Evolutionary conservation across 2,797 vertebrate species (phyloP).

Genomic region (Lutra lutra): DNA sequence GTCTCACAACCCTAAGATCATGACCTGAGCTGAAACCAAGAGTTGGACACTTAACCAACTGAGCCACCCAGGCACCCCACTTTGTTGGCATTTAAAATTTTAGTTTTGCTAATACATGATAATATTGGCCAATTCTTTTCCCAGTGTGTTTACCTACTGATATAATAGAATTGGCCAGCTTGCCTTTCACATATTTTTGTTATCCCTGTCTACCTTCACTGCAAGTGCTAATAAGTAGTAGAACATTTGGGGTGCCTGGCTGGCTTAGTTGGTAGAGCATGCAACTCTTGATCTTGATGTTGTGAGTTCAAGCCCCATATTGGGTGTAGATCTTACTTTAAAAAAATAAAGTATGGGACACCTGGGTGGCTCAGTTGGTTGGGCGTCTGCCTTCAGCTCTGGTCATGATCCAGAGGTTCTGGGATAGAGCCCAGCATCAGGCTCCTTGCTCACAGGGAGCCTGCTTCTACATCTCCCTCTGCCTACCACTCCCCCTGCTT

Average conservation of each 20-base stretch:
- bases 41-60: too few species aligned
- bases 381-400: too few species aligned
- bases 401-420: too few species aligned
- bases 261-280: background rate
- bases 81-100: conserved; percentile 1
- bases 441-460: too few species aligned
- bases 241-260: background rate
- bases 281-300: background rate
- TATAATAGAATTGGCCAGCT: background rate
- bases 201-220: background rate
- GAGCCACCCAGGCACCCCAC: too few species aligned
- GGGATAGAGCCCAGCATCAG: too few species aligned
- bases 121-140: background rate
- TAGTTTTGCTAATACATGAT: background rate
- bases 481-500: too few species aligned
- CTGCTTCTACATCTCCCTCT: too few species aligned
- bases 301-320: background rate
- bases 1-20: too few species aligned
- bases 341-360: background rate
- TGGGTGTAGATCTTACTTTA: background rate
- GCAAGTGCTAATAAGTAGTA: background rate
- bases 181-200: background rate
- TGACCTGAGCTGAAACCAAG: too few species aligned
- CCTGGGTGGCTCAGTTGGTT: too few species aligned
- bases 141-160: background rate